Evolutionary conservation across 2,797 vertebrate genomes (phyloP).

Genomic region (Chiloscyllium punctatum): DNA sequence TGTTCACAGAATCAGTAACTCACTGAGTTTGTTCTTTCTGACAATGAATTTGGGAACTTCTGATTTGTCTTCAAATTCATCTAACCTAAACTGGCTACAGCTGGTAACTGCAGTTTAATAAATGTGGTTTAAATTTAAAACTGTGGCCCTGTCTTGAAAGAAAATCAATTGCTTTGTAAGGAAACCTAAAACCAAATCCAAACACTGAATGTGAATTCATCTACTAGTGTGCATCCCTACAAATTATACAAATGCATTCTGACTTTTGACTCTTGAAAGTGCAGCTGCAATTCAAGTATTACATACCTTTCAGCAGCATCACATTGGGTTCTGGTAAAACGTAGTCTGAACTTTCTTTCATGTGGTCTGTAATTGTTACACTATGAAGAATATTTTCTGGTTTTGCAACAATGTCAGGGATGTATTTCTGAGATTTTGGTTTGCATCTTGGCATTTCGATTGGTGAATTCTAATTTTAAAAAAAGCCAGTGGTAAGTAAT

Average conservation of each 20-base stretch:
- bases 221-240: background rate
- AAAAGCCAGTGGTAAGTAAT: background rate
- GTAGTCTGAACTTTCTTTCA: background rate
- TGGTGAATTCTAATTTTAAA: slow-evolving; percentile 32
- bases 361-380: background rate
- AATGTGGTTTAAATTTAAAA: background rate
- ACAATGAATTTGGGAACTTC: background rate
- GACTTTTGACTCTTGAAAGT: background rate
- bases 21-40: background rate
- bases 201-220: background rate
- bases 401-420: background rate
- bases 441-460: slow-evolving; percentile 10
- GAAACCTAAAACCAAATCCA: background rate
- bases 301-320: background rate
- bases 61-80: background rate
- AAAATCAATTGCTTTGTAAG: background rate
- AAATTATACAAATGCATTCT: background rate
- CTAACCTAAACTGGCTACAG: background rate
- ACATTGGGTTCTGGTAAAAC: background rate
- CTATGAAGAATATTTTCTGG: background rate
- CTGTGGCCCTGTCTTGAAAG: background rate
- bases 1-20: background rate
- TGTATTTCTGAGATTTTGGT: background rate
- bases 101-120: background rate
- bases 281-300: background rate